Evolutionary conservation across 1,140 invertebrate genomes (phyloP), one percentile per base, ranked within the genome.

Genomic region (Orius insidiosus): DNA sequence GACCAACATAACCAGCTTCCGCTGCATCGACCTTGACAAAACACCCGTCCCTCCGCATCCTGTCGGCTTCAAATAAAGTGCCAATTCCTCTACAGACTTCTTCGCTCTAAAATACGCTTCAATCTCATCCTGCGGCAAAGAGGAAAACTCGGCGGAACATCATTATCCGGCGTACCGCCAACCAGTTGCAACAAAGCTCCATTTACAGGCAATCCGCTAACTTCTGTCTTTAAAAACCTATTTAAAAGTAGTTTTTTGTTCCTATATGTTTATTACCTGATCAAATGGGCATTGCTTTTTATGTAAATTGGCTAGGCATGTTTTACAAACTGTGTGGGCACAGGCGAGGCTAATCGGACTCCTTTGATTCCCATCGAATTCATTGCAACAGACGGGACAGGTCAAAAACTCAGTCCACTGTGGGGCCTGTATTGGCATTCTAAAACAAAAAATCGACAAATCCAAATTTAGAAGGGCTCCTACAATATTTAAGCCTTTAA

Each of bases 391-490:
- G 58, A 94, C 81, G 55, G 88, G 88, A 77, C 89, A 96, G 58
- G 83, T 85, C 56, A 93, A 74, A 67, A 89, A 93, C 69, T 95
- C 88, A 69, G 86, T 92, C 88, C 88, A 93, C 75, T 88, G 85
- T 61, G 87, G 86, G 68, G 85, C 83, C 83, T 92, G 86, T 65
- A 92, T 87, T 67, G 88, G 89, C 89, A 93, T 92, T 76, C 80
- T 86, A 53, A 66, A 69, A 49, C 10, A 10, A 18, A 40, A 13
- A n/a, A n/a, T n/a, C n/a, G n/a, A n/a, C n/a, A n/a, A n/a, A n/a
- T n/a, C n/a, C n/a, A n/a, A n/a, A n/a, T n/a, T n/a, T n/a, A n/a
- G n/a, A n/a, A n/a, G n/a, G n/a, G n/a, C n/a, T n/a, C n/a, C n/a
- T n/a, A n/a, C n/a, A n/a, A n/a, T n/a, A n/a, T n/a, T n/a, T n/a